These are phyloP conservation scores for Fregata magnificens DNA, from an alignment of 2,113 vertebrate genomes.

Conservation along the genomic window DNA sequence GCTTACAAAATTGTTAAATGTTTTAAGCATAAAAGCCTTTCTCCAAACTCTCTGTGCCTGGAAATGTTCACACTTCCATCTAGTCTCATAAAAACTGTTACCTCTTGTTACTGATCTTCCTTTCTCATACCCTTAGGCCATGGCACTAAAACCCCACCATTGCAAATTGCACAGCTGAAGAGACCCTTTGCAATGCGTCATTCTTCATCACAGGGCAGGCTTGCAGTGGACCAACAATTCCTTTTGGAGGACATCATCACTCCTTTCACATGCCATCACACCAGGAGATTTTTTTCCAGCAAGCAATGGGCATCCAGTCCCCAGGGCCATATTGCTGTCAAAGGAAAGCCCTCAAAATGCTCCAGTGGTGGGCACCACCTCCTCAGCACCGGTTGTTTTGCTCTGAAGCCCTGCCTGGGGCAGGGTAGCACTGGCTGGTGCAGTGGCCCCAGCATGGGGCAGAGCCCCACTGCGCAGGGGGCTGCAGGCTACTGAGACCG, in stretches of 20 bases:
- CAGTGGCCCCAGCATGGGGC: no score
- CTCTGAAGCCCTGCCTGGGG: no score
- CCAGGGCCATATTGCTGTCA: not conserved
- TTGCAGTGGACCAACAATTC: not conserved
- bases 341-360: not conserved
- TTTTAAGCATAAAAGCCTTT: not conserved
- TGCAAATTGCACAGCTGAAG: not conserved
- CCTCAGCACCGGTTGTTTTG: not conserved
- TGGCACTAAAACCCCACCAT: not conserved
- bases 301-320: not conserved
- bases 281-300: not conserved
- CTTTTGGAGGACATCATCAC: not conserved
- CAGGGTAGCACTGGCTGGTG: not conserved
- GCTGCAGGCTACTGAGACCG: not conserved
- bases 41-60: not conserved
- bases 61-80: rapidly evolving
- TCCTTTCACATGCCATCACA: not conserved
- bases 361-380: not conserved
- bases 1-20: not conserved
- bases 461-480: not conserved
- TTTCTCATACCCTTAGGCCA: not conserved
- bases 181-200: not conserved
- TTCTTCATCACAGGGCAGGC: not conserved
- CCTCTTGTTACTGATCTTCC: not conserved
- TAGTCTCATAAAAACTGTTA: not conserved